Base-by-base conservation (phyloP, 1,140 invertebrate genomes). In the Drosophila nannoptera region DNA sequence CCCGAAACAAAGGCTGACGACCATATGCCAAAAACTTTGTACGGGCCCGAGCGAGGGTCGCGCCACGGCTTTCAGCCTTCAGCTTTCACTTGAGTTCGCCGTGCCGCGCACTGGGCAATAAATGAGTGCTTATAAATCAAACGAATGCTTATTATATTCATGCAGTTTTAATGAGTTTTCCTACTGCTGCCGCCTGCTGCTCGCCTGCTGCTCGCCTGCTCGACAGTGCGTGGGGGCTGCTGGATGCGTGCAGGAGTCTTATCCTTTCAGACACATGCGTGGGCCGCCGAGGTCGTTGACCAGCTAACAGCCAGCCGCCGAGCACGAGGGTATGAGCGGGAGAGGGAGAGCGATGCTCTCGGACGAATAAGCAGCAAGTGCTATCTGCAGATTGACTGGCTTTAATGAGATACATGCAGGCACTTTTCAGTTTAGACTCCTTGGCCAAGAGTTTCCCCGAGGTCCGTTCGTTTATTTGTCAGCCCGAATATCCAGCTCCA, bases 91-190 rank as follows among this genome's bases (percentile, higher is more conserved):
- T 35, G 36, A 16, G 11, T 52, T 14, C 31, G n/a, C 40, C 0
- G 12, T 12, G n/a, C n/a, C 11, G n/a, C 11, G 6, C 46, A 49
- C 50, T 45, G 45, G 73, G 78, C 61, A 61, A 64, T 73, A 84
- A 75, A 78, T 84, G 80, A 76, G 59, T 77, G 81, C 64, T 69
- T 84, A 86, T 84, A 84, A 84, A 84, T 84, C 81, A 84, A 86
- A 77, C 69, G 81, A 86, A 84, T 80, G 38, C 67, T 65, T 69
- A 84, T 84, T 86, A 81, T 86, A 86, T 86, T 84, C 81, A 84
- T 84, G 81, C 81, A 84, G 75, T 86, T 84, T 86, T 84, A 84
- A 84, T 84, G 81, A 84, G 76, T 80, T 86, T 48, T 49, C 9
- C 50, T 5, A 52, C 36, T 38, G 54, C 49, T 43, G 43, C n/a